Conservation (phyloP, 1,140 invertebrate species). For the Pemphigus obesinymphae region DNA sequence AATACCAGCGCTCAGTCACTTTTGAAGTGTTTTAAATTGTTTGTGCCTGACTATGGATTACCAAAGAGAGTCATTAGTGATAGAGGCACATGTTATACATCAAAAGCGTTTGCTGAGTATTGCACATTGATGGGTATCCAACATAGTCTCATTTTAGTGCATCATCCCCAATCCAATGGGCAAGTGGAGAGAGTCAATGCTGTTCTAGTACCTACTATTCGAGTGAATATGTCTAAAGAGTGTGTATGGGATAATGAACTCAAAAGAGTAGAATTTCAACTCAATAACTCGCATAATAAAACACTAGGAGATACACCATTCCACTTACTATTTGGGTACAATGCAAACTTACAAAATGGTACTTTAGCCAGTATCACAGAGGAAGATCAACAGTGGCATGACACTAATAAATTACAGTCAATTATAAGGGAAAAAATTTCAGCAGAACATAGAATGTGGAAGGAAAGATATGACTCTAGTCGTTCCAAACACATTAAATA, state of each 20-base stretch:
- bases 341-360: background rate
- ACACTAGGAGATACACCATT: constrained; percentile 20
- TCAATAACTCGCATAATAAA: background rate
- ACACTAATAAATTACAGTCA: no score
- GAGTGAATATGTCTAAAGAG: background rate
- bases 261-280: background rate
- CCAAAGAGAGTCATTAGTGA: background rate
- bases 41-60: background rate
- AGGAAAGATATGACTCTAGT: background rate
- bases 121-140: background rate
- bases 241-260: constrained; percentile 1
- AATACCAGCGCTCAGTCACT: background rate
- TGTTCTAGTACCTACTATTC: background rate
- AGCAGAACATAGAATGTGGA: background rate
- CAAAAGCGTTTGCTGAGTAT: background rate
- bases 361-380: background rate
- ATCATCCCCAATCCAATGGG: background rate
- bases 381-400: no score
- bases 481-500: background rate
- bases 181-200: background rate
- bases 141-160: background rate
- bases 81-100: background rate
- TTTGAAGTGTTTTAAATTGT: background rate
- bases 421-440: background rate
- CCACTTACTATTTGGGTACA: background rate